Conservation (phyloP, 2,888 invertebrate species). For the Labia minor region DNA sequence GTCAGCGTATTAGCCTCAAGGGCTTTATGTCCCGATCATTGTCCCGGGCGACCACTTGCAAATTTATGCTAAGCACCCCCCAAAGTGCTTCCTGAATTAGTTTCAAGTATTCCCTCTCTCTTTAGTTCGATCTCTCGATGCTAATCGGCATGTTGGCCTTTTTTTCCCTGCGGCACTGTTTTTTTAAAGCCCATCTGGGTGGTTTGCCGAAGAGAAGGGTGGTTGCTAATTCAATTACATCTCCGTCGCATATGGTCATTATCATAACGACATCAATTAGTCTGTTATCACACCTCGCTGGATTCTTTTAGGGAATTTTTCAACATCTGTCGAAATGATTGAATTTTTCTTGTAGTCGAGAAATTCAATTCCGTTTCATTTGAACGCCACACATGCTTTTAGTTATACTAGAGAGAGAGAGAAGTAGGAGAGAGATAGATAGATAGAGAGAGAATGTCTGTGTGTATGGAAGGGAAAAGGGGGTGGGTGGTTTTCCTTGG, state of each 20-base stretch:
- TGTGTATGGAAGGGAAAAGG: too few relatives aligned
- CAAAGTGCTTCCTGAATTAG: background rate
- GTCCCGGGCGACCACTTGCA: background rate
- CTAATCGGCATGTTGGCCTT: slow-evolving; percentile 7
- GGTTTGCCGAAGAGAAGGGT: background rate
- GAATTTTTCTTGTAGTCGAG: background rate
- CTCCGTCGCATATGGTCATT: background rate
- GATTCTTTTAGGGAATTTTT: background rate
- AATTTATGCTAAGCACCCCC: slow-evolving; percentile 13
- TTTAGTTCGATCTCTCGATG: too few relatives aligned
- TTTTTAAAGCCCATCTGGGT: too few relatives aligned
- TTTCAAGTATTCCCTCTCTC: too few relatives aligned
- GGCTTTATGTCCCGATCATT: background rate
- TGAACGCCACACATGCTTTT: slow-evolving; percentile 1
- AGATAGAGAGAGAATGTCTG: too few relatives aligned
- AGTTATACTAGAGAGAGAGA: too few relatives aligned
- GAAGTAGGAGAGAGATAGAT: too few relatives aligned
- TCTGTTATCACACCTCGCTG: slow-evolving; percentile 8
- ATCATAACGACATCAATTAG: slow-evolving; percentile 13
- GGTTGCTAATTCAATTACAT: background rate
- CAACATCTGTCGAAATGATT: background rate
- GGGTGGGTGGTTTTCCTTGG: background rate
- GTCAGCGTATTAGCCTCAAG: background rate
- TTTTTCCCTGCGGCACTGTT: background rate
- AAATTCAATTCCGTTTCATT: slow-evolving; percentile 7